Percentiles rank a stretch among this genome's conserved stretches.
phyloP scores from a whole-genome alignment of 2,888 invertebrate species.

The Drosophila algonquin region DNA sequence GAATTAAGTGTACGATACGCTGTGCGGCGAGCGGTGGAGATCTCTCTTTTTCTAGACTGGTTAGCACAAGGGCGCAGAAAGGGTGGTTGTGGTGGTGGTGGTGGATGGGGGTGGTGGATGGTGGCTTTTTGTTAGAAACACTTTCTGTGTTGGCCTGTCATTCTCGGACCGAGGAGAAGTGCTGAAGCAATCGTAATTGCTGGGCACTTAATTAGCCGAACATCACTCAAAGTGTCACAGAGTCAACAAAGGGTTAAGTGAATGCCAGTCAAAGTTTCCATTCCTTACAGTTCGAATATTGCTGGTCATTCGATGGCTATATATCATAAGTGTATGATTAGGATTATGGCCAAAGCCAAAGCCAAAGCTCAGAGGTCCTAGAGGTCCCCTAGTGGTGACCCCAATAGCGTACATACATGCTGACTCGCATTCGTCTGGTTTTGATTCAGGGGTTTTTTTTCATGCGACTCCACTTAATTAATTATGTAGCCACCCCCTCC shows the following conservation, averaged over 20 bases:
- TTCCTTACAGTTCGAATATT: not conserved
- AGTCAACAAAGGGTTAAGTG: constrained; percentile 23
- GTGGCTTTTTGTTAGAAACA: constrained; percentile 72
- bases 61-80: not conserved
- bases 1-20: constrained; percentile 76
- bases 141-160: constrained; percentile 74
- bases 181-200: constrained; percentile 45
- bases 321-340: constrained; percentile 9
- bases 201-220: constrained; percentile 69
- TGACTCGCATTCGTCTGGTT: constrained; percentile 7
- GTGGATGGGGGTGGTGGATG: constrained; percentile 9
- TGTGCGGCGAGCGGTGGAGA: not conserved
- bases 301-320: constrained; percentile 7
- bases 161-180: constrained; percentile 59
- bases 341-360: constrained; percentile 5
- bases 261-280: constrained; percentile 23
- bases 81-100: constrained; percentile 13
- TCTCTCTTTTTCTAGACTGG: constrained; percentile 8
- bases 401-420: constrained; percentile 12
- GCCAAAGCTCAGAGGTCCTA: not conserved
- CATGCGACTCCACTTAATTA: constrained; percentile 68
- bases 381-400: constrained; percentile 11
- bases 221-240: constrained; percentile 75
- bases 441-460: constrained; percentile 9
- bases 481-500: constrained; percentile 67